A percentile compares a stretch with the other conserved stretches of the same genome.
These are phyloP conservation scores for Tinea trinotella DNA, from an alignment of 2,888 invertebrate genomes.

Conservation along the genomic window DNA sequence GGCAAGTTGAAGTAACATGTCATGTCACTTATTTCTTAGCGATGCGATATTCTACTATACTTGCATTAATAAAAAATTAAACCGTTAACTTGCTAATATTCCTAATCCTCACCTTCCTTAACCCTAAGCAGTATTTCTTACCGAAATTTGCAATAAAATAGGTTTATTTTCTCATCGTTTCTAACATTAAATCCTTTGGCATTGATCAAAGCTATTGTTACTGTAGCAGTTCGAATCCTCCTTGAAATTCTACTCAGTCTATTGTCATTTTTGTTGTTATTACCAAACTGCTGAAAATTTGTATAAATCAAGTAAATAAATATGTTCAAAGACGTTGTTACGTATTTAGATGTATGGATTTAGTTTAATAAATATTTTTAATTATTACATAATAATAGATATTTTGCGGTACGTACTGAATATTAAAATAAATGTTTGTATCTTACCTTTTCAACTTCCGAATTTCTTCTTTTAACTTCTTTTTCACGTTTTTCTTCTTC, in stretches of 20 bases:
- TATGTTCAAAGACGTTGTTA: too few species aligned
- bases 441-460: constrained; percentile 42
- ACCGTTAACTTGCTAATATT: too few species aligned
- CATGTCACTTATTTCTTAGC: too few species aligned
- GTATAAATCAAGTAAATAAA: constrained; percentile 27
- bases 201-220: constrained; percentile 94
- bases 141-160: constrained; percentile 93
- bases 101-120: too few species aligned
- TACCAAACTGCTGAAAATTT: too few species aligned
- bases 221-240: constrained; percentile 74
- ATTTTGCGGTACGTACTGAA: not conserved
- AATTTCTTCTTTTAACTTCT: constrained; percentile 28
- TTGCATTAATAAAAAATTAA: too few species aligned
- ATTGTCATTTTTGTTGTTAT: constrained; percentile 40
- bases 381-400: not conserved
- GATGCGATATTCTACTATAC: too few species aligned
- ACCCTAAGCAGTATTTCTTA: too few species aligned
- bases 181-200: constrained; percentile 87
- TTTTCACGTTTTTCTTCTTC: constrained; percentile 34
- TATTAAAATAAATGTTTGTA: too few species aligned
- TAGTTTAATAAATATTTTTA: too few species aligned
- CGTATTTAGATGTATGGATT: too few species aligned
- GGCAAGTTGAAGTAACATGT: too few species aligned
- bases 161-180: constrained; percentile 83
- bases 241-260: constrained; percentile 30